A percentile compares a stretch with the other conserved stretches of the same genome.
phyloP scores from a whole-genome alignment of 2,113 vertebrate genomes.

The Epinephelus cyanopodus region DNA sequence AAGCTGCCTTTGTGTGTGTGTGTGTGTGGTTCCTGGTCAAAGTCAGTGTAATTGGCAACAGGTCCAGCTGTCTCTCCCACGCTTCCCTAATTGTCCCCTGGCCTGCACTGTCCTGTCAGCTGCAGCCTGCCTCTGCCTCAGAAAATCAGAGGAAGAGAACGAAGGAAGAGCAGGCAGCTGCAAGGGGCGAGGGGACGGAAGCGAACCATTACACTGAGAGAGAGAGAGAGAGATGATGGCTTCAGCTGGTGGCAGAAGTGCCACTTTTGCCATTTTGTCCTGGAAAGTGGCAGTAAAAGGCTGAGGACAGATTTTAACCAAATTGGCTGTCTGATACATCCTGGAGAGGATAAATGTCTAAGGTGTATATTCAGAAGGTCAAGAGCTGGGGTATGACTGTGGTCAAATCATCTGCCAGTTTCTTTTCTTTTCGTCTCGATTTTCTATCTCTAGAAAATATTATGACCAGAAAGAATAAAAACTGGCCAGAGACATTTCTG shows the following conservation, averaged over 20 bases:
- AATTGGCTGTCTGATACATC: conserved; percentile 18
- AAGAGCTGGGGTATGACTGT: not conserved
- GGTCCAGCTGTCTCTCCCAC: conserved; percentile 75
- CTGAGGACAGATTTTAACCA: conserved; percentile 11
- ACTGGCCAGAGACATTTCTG: not conserved
- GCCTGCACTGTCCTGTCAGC: conserved; percentile 67
- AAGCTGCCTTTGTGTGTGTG: conserved; percentile 1
- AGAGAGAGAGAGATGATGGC: conserved; percentile 6
- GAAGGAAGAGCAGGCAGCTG: conserved; percentile 58
- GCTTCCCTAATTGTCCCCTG: conserved; percentile 71
- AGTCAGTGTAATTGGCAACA: conserved; percentile 62
- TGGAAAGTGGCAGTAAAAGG: conserved; percentile 20
- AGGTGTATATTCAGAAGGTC: conserved; percentile 5
- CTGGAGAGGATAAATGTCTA: conserved; percentile 11
- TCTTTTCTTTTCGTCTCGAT: not conserved
- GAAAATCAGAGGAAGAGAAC: conserved; percentile 38
- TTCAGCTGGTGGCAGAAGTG: conserved; percentile 44
- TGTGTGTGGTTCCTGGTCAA: conserved; percentile 27
- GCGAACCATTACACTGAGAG: conserved; percentile 49
- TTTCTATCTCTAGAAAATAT: not conserved
- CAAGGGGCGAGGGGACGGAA: conserved; percentile 37
- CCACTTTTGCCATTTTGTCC: conserved; percentile 46
- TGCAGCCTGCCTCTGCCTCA: conserved; percentile 58
- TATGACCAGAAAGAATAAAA: not conserved
- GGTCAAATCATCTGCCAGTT: not conserved